Percentiles rank a stretch among this genome's conserved stretches.
Conservation (phyloP, 2,113 vertebrate genomes). For the Sclerurus mexicanus region DNA sequence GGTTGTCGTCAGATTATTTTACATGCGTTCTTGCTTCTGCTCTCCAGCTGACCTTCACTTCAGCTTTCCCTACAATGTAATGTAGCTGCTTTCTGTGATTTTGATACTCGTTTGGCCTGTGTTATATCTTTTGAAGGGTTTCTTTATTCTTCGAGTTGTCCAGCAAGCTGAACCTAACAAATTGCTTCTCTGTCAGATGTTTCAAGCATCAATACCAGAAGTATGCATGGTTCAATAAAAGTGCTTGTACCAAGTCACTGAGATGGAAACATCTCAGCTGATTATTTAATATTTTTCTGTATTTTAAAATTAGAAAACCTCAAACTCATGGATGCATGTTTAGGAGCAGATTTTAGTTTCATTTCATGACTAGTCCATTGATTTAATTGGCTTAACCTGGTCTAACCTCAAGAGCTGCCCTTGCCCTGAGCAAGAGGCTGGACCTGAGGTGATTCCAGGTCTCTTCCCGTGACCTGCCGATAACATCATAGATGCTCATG, state of each 20-base stretch:
- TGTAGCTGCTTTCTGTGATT: background rate
- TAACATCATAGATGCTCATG: background rate
- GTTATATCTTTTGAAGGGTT: background rate
- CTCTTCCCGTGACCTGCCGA: background rate
- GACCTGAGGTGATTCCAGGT: background rate
- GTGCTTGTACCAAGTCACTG: constrained; percentile 15
- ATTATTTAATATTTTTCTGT: background rate
- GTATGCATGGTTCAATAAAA: background rate
- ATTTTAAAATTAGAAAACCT: constrained; percentile 31
- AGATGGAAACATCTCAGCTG: constrained; percentile 36
- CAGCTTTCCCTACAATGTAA: background rate
- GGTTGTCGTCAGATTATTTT: background rate
- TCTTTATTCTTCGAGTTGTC: background rate
- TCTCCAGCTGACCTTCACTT: background rate
- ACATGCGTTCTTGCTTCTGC: background rate
- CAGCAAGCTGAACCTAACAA: background rate
- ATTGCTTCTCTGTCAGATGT: background rate
- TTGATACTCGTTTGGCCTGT: background rate
- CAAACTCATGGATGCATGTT: background rate
- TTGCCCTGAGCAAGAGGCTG: background rate
- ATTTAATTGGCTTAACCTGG: background rate
- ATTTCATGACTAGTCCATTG: background rate
- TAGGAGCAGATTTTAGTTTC: background rate
- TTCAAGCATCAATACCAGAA: background rate
- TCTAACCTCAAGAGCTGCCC: too few relatives aligned